Evolutionary conservation across 1,140 invertebrate genomes (phyloP).

Genomic region (Uloborus diversus): DNA sequence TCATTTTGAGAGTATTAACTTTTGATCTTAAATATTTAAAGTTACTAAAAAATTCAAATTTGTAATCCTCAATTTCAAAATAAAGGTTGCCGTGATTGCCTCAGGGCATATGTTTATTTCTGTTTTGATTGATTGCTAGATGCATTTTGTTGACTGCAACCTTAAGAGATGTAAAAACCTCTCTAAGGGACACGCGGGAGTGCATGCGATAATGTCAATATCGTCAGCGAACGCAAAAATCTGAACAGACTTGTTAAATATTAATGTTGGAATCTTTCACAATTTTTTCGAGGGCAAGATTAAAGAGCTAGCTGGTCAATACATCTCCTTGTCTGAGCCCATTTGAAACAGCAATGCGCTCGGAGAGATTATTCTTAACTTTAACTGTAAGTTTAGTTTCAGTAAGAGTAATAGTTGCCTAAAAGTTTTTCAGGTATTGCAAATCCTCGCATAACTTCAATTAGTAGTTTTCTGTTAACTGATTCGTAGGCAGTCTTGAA

Average conservation of each 20-base stretch:
- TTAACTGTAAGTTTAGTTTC: slow-evolving; percentile 4
- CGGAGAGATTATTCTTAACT: slow-evolving; percentile 1
- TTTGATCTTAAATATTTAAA: too few species aligned
- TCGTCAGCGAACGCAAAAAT: too few species aligned
- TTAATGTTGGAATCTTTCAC: neutral
- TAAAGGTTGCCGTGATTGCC: neutral
- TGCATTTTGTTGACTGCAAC: neutral
- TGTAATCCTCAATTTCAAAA: slow-evolving; percentile 2
- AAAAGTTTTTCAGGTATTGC: neutral
- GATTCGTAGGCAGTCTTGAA: too few species aligned
- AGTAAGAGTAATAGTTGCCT: neutral
- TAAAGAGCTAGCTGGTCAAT: neutral
- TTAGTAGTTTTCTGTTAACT: too few species aligned
- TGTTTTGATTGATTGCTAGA: neutral
- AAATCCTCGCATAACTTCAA: too few species aligned
- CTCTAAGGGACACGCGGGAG: neutral
- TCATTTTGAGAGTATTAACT: too few species aligned
- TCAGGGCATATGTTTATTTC: too few species aligned
- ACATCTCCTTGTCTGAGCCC: slow-evolving; percentile 1
- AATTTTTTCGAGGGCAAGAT: too few species aligned
- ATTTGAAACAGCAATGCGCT: neutral
- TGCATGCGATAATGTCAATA: too few species aligned
- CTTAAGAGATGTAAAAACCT: neutral
- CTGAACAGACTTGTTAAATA: neutral
- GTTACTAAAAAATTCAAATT: too few species aligned